A percentile compares a stretch with the other conserved stretches of the same genome.
Conservation (phyloP, 2,797 vertebrate species). For the Amphiprion clarkii region DNA sequence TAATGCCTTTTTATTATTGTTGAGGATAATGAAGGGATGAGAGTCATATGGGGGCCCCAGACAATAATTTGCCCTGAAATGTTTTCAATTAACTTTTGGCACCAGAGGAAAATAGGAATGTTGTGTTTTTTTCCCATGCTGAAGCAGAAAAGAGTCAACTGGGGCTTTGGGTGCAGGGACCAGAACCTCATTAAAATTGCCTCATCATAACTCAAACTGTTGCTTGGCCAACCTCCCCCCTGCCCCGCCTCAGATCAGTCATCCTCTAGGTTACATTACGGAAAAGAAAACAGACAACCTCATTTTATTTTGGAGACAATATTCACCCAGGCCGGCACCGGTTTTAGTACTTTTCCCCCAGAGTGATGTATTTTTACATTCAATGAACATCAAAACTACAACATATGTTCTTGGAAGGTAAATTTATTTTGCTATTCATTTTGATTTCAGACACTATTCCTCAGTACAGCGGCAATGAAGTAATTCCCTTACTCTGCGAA, state of each 20-base stretch:
- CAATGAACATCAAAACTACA: not conserved
- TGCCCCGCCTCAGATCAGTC: conserved; percentile 55
- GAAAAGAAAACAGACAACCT: conserved; percentile 29
- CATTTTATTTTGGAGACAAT: not conserved
- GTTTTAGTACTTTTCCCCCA: not conserved
- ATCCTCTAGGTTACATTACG: conserved; percentile 33
- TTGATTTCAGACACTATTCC: not conserved
- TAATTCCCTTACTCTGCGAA: conserved; percentile 16
- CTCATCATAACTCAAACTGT: conserved; percentile 92
- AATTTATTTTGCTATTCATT: not conserved
- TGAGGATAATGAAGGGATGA: conserved; percentile 89
- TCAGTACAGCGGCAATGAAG: not conserved
- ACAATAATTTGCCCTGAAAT: conserved; percentile 84
- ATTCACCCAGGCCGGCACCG: too few species aligned
- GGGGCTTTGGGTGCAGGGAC: conserved; percentile 59
- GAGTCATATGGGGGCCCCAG: conserved; percentile 77
- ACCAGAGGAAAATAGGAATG: conserved; percentile 89
- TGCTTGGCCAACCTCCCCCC: conserved; percentile 71
- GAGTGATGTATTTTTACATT: not conserved
- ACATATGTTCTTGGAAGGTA: not conserved
- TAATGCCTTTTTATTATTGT: conserved; percentile 88
- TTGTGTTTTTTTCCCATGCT: conserved; percentile 86
- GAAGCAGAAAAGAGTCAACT: conserved; percentile 86
- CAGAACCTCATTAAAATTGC: conserved; percentile 92
- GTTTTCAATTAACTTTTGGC: conserved; percentile 98